phyloP scores from a whole-genome alignment of 2,888 invertebrate genomes.

The Drosophila pseudotakahashii region DNA sequence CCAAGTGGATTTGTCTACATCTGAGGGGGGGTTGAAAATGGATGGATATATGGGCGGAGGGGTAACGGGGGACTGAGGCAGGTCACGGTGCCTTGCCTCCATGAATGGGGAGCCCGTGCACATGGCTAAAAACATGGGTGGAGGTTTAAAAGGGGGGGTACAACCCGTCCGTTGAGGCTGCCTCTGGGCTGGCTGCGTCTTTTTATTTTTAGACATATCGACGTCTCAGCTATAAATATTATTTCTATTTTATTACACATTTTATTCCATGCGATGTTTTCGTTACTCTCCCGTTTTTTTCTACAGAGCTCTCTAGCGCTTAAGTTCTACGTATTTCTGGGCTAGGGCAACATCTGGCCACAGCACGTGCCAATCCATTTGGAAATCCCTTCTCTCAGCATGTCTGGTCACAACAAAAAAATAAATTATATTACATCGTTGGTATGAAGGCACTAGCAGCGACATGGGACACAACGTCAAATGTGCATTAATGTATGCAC shows the following conservation, averaged over 20 bases:
- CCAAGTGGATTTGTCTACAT: slow-evolving; percentile 54
- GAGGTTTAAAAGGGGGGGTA: slow-evolving; percentile 6
- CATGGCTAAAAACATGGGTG: slow-evolving; percentile 54
- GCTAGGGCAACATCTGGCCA: slow-evolving; percentile 44
- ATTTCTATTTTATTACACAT: slow-evolving; percentile 79
- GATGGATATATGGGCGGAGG: background rate
- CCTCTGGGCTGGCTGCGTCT: slow-evolving; percentile 32
- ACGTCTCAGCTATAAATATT: slow-evolving; percentile 79
- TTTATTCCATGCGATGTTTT: slow-evolving; percentile 69
- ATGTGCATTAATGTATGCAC: slow-evolving; percentile 25
- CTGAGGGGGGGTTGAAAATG: slow-evolving; percentile 5
- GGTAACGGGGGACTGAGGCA: slow-evolving; percentile 54
- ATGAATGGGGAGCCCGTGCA: slow-evolving; percentile 73
- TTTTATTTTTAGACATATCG: slow-evolving; percentile 75
- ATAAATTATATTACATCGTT: slow-evolving; percentile 39
- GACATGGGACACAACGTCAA: slow-evolving; percentile 15
- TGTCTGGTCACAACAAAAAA: slow-evolving; percentile 27
- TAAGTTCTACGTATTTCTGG: slow-evolving; percentile 2
- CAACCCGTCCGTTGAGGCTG: slow-evolving; percentile 46
- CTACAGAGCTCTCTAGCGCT: slow-evolving; percentile 32
- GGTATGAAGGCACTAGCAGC: slow-evolving; percentile 24
- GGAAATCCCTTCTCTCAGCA: slow-evolving; percentile 15
- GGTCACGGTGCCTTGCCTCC: slow-evolving; percentile 62
- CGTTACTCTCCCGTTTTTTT: slow-evolving; percentile 18
- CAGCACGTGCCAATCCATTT: slow-evolving; percentile 52